A percentile compares a stretch with the other conserved stretches of the same genome.
phyloP scores from a whole-genome alignment of 2,797 vertebrate genomes.

The Psittacula echo region DNA sequence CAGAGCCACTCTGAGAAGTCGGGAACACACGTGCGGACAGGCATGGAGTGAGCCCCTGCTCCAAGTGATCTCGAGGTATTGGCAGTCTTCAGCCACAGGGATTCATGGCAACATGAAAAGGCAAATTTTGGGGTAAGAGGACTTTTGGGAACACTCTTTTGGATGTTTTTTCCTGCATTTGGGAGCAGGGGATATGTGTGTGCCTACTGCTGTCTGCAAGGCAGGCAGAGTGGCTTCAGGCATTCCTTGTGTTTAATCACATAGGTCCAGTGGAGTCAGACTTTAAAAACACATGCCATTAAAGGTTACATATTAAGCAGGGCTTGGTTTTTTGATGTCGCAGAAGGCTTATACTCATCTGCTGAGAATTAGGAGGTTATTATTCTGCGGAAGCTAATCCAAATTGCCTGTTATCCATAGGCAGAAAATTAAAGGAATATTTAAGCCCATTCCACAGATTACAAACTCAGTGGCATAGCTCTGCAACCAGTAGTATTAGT shows the following conservation, averaged over 20 bases:
- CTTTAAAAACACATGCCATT: not conserved
- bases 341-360: conserved; percentile 37
- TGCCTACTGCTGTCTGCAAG: not conserved
- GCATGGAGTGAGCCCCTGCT: rapidly evolving
- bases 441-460: conserved; percentile 12
- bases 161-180: not conserved
- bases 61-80: rapidly evolving
- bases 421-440: conserved; percentile 55
- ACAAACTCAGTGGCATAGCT: conserved; percentile 40
- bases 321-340: conserved; percentile 36
- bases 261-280: not conserved
- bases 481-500: conserved; percentile 14
- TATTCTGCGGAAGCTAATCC: conserved; percentile 37
- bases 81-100: not conserved
- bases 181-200: not conserved
- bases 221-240: not conserved
- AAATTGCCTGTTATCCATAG: conserved; percentile 47
- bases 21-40: not conserved
- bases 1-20: not conserved
- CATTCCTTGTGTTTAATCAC: not conserved
- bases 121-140: not conserved
- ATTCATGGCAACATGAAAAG: not conserved
- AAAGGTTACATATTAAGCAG: not conserved
- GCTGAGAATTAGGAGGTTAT: conserved; percentile 50
- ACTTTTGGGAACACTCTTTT: not conserved